Conservation (phyloP, 2,888 invertebrate genomes). For the Oeneis ivallda region DNA sequence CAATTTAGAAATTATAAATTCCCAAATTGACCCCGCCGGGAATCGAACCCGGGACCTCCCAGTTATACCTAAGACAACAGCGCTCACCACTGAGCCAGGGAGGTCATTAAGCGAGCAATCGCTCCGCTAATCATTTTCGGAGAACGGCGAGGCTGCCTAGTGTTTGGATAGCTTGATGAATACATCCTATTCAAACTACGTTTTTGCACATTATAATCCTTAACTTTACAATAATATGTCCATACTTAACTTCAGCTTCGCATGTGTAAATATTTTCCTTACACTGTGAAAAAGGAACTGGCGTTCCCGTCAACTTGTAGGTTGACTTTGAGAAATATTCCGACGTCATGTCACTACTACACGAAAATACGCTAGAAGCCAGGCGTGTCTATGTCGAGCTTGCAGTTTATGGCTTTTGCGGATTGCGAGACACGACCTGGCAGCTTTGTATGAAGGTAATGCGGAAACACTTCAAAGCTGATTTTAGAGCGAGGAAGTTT, state of each 20-base stretch:
- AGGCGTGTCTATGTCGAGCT: background rate
- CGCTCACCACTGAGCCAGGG: no score
- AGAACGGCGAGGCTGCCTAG: no score
- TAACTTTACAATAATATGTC: no score
- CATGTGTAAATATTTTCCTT: background rate
- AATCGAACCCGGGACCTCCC: no score
- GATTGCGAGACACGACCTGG: background rate
- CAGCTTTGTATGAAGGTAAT: conserved; percentile 3
- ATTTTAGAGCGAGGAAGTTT: background rate
- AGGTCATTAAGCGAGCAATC: no score
- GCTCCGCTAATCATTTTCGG: background rate
- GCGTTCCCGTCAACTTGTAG: background rate
- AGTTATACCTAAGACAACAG: no score
- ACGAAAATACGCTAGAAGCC: conserved; percentile 2
- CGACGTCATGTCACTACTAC: background rate
- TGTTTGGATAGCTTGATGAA: no score
- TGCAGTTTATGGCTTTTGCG: conserved; percentile 4
- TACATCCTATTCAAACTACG: background rate
- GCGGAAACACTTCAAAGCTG: background rate
- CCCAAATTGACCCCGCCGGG: no score
- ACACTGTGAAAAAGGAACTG: background rate
- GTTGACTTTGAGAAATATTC: conserved; percentile 1
- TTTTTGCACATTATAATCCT: background rate
- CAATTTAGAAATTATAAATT: no score
- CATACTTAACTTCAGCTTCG: background rate